These are phyloP conservation scores for Sebastiscus tertius DNA, from an alignment of 2,797 vertebrate genomes.

Conservation along the genomic window DNA sequence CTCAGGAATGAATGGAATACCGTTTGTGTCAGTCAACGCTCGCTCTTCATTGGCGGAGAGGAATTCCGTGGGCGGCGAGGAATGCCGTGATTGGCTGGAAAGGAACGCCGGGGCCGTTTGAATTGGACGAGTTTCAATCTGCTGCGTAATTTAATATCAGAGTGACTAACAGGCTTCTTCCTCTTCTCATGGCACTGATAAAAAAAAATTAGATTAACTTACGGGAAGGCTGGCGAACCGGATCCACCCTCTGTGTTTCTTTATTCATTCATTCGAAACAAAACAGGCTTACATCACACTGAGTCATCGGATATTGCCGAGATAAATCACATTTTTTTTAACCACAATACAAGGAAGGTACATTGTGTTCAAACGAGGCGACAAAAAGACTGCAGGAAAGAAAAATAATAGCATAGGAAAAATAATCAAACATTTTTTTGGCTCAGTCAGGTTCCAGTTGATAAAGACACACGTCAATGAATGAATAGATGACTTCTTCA, in stretches of 20 bases:
- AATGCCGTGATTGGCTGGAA: slow-evolving; percentile 44
- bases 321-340: neutral
- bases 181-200: slow-evolving; percentile 9
- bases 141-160: slow-evolving; percentile 51
- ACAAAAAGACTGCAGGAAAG: neutral
- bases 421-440: neutral
- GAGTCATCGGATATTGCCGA: slow-evolving; percentile 35
- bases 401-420: neutral
- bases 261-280: neutral
- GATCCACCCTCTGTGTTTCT: neutral
- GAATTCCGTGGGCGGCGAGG: slow-evolving; percentile 27
- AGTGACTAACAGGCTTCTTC: slow-evolving; percentile 56
- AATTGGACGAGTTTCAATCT: slow-evolving; percentile 57
- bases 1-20: slow-evolving; percentile 69
- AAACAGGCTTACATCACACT: neutral
- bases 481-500: neutral
- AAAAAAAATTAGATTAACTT: slow-evolving; percentile 20
- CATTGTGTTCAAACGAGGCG: neutral
- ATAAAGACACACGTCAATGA: neutral
- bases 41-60: slow-evolving; percentile 35
- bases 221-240: slow-evolving; percentile 44
- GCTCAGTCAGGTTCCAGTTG: too few species aligned
- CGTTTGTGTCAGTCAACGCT: slow-evolving; percentile 14
- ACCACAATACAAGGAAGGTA: slow-evolving; percentile 24
- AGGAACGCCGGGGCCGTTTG: slow-evolving; percentile 16